phyloP scores from a whole-genome alignment of 1,140 invertebrate genomes.

The Temnothorax curvispinosus region DNA sequence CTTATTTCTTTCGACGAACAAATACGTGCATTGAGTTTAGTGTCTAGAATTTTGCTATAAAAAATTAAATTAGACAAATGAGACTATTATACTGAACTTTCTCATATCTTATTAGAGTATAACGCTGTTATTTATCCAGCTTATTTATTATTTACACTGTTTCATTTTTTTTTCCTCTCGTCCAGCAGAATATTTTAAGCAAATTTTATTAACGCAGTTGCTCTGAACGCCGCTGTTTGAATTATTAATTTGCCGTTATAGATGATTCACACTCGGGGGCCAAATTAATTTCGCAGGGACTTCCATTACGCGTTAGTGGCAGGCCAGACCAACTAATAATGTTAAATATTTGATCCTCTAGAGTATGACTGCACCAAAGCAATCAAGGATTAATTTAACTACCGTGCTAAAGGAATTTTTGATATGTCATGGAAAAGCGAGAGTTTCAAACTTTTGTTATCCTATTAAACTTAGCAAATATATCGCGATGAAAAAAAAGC shows the following conservation, averaged over 20 bases:
- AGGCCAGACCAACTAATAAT: slow-evolving; percentile 52
- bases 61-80: background rate
- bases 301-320: slow-evolving; percentile 57
- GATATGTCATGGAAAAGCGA: slow-evolving; percentile 9
- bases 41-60: background rate
- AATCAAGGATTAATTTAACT: slow-evolving; percentile 60
- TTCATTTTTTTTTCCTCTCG: background rate
- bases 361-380: slow-evolving; percentile 37
- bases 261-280: slow-evolving; percentile 47
- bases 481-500: background rate
- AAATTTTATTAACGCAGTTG: slow-evolving; percentile 36
- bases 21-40: background rate
- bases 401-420: slow-evolving; percentile 49
- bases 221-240: slow-evolving; percentile 26
- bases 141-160: slow-evolving; percentile 9
- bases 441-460: slow-evolving; percentile 15
- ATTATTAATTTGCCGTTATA: slow-evolving; percentile 54
- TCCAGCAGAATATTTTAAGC: background rate
- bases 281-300: slow-evolving; percentile 59
- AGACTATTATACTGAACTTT: background rate
- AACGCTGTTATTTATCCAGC: background rate
- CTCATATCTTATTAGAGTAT: background rate
- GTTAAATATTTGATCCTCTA: slow-evolving; percentile 56
- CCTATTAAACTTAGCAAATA: slow-evolving; percentile 36
- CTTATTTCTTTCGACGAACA: background rate